Percentiles rank a stretch among this genome's conserved stretches.
These are phyloP conservation scores for Apaloderma vittatum DNA, from an alignment of 2,113 vertebrate species.

Conservation along the genomic window DNA sequence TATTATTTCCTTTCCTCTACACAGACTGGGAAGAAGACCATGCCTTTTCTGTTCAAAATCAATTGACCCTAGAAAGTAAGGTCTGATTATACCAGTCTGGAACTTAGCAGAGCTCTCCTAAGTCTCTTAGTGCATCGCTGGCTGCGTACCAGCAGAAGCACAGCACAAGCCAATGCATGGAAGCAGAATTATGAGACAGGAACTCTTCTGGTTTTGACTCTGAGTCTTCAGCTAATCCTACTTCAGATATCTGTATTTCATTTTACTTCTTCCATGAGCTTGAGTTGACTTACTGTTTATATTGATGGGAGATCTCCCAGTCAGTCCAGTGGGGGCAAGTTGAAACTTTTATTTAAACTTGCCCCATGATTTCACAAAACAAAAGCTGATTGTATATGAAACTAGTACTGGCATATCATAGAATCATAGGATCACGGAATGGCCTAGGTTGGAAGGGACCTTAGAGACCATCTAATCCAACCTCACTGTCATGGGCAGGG, in stretches of 20 bases:
- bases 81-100: background rate
- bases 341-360: background rate
- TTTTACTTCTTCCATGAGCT: background rate
- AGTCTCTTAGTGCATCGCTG: background rate
- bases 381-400: background rate
- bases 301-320: background rate
- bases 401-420: background rate
- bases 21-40: background rate
- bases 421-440: too few relatives aligned
- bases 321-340: background rate
- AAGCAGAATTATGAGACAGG: background rate
- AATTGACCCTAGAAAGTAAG: background rate
- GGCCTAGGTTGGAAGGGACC: too few relatives aligned
- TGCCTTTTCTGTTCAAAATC: conserved; percentile 6
- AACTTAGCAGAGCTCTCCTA: background rate
- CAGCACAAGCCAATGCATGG: background rate
- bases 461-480: too few relatives aligned
- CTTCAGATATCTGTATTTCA: background rate
- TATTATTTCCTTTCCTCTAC: background rate
- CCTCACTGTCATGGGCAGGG: too few relatives aligned
- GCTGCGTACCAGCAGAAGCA: background rate
- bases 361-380: background rate
- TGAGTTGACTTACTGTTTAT: background rate
- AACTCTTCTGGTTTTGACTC: background rate
- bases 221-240: background rate